Conservation (phyloP, 2,113 vertebrate genomes). For the Alethe castanea region DNA sequence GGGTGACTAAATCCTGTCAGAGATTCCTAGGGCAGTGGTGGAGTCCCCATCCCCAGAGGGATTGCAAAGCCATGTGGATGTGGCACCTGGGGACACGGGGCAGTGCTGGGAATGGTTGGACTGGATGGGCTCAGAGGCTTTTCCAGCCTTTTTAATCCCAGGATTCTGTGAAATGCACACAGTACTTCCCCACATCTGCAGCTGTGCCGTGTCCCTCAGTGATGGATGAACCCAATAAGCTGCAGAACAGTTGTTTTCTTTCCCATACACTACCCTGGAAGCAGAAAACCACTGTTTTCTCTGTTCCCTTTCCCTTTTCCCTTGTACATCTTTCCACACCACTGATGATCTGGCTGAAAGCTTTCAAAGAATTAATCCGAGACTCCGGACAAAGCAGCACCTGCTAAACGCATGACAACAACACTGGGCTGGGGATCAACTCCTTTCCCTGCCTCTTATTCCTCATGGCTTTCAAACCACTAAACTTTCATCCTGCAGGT, state of each 20-base stretch:
- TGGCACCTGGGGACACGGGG: neutral
- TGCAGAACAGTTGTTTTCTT: neutral
- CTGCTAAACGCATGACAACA: neutral
- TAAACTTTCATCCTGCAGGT: neutral
- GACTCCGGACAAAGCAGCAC: neutral
- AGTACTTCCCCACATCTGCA: rapidly evolving
- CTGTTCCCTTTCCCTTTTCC: neutral
- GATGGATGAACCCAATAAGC: rapidly evolving
- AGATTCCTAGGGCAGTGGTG: too few relatives aligned
- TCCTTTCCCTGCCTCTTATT: neutral
- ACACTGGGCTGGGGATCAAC: neutral
- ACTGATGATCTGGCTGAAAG: neutral
- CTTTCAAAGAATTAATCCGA: conserved; percentile 16
- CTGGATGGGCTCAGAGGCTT: neutral
- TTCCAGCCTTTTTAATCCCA: neutral
- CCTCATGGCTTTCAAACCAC: neutral
- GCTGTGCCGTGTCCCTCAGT: neutral
- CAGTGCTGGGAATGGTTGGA: neutral
- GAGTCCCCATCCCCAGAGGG: rapidly evolving
- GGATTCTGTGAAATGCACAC: rapidly evolving
- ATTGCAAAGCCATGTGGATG: neutral
- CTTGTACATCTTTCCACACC: neutral
- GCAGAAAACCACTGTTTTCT: neutral
- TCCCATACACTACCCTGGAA: neutral
- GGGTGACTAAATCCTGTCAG: neutral